A percentile compares a stretch with the other conserved stretches of the same genome.
phyloP scores from a whole-genome alignment of 2,888 invertebrate genomes.

The Chironomus tentans region DNA sequence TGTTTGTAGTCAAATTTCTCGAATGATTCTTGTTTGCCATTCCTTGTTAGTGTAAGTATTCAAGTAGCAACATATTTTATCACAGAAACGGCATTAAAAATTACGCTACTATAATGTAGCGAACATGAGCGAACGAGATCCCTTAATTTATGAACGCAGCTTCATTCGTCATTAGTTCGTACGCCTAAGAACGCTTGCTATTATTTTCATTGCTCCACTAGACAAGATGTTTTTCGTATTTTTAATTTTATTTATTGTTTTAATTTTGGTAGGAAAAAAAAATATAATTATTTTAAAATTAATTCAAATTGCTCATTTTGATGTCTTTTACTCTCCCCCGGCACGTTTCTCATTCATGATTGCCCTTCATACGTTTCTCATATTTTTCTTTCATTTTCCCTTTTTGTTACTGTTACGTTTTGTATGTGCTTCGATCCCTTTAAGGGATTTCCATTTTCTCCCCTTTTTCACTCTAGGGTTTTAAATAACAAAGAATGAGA shows the following conservation, averaged over 20 bases:
- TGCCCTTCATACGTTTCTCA: not conserved
- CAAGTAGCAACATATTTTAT: not conserved
- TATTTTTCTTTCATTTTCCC: not conserved
- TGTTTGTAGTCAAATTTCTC: too few relatives aligned
- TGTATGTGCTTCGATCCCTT: not conserved
- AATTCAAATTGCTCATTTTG: conserved; percentile 13
- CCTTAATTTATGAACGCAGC: not conserved
- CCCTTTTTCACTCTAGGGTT: too few relatives aligned
- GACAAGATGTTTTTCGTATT: not conserved
- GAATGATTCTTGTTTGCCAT: too few relatives aligned
- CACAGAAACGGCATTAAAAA: not conserved
- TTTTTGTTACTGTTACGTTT: too few relatives aligned
- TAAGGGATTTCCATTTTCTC: too few relatives aligned
- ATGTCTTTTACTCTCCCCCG: not conserved
- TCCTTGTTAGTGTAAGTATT: too few relatives aligned
- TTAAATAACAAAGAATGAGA: too few relatives aligned
- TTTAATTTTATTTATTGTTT: conserved; percentile 20
- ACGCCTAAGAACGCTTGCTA: too few relatives aligned
- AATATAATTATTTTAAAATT: conserved; percentile 13
- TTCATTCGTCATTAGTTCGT: not conserved
- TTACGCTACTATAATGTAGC: not conserved
- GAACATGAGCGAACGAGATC: not conserved
- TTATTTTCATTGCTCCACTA: not conserved
- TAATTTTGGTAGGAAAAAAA: not conserved
- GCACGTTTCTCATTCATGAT: not conserved